A percentile compares a stretch with the other conserved stretches of the same genome.
phyloP scores from a whole-genome alignment of 2,797 vertebrate species.

The Onychomys leucogaster region DNA sequence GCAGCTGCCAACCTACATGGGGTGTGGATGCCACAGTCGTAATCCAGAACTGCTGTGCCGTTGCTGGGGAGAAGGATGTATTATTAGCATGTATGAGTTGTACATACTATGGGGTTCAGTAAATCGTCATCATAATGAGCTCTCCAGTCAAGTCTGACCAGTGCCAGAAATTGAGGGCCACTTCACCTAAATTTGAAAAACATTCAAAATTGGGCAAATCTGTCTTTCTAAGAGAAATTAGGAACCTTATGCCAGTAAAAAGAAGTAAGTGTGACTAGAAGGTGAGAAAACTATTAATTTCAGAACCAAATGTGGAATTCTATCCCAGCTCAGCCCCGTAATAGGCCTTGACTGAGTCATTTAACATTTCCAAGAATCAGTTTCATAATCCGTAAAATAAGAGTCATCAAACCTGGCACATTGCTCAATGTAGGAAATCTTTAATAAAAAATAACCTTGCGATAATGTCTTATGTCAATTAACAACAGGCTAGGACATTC shows the following conservation, averaged over 20 bases:
- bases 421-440: background rate
- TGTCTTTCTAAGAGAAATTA: constrained; percentile 9
- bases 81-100: background rate
- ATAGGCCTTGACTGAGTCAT: background rate
- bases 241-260: background rate
- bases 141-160: background rate
- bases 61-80: background rate
- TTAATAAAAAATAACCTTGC: background rate
- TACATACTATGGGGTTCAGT: background rate
- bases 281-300: background rate
- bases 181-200: background rate
- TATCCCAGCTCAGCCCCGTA: background rate
- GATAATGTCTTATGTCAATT: background rate
- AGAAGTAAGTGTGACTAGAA: background rate
- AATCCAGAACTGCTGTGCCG: background rate
- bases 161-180: background rate
- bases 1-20: background rate
- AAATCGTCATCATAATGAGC: background rate
- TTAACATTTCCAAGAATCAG: constrained; percentile 32
- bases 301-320: background rate
- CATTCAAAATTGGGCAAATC: background rate
- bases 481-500: background rate
- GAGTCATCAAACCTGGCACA: background rate
- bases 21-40: background rate
- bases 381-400: background rate